A percentile compares a stretch with the other conserved stretches of the same genome.
Conservation (phyloP, 2,797 vertebrate species). For the Enteromius treurensis region DNA sequence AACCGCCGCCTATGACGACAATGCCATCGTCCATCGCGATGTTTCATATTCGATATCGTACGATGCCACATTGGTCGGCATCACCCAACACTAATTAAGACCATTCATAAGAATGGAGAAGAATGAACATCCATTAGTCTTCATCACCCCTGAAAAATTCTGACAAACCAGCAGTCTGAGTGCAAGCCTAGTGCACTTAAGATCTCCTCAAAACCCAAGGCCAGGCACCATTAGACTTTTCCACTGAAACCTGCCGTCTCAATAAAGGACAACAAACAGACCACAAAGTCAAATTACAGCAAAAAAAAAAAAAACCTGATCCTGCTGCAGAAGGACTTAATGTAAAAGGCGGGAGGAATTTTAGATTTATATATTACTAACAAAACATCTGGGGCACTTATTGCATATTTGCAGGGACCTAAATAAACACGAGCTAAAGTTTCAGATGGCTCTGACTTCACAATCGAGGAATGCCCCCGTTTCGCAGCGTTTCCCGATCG, state of each 20-base stretch:
- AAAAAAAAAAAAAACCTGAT: conserved; percentile 24
- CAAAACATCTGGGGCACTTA: conserved; percentile 69
- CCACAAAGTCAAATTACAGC: conserved; percentile 64
- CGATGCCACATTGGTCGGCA: too few species aligned
- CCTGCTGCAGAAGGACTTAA: conserved; percentile 40
- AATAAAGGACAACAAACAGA: conserved; percentile 67
- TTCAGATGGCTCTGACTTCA: conserved; percentile 69
- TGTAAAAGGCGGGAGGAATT: conserved; percentile 61
- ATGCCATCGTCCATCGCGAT: too few species aligned
- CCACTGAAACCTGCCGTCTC: conserved; percentile 65
- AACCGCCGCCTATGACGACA: too few species aligned
- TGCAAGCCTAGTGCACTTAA: conserved; percentile 52
- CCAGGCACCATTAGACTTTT: conserved; percentile 60
- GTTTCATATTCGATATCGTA: too few species aligned
- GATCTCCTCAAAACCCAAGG: conserved; percentile 52
- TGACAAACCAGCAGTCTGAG: conserved; percentile 49
- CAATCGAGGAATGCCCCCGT: conserved; percentile 59
- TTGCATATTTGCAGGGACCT: conserved; percentile 65
- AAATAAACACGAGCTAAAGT: conserved; percentile 69
- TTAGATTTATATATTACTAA: conserved; percentile 65
- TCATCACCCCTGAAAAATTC: conserved; percentile 64
- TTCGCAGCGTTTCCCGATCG: conserved; percentile 55
- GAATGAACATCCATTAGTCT: conserved; percentile 46
- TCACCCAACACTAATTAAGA: not conserved
- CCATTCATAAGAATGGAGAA: conserved; percentile 31